Evolutionary conservation across 2,113 vertebrate species (phyloP), one percentile per base, ranked within the genome.

Genomic region (Salvelinus fontinalis): DNA sequence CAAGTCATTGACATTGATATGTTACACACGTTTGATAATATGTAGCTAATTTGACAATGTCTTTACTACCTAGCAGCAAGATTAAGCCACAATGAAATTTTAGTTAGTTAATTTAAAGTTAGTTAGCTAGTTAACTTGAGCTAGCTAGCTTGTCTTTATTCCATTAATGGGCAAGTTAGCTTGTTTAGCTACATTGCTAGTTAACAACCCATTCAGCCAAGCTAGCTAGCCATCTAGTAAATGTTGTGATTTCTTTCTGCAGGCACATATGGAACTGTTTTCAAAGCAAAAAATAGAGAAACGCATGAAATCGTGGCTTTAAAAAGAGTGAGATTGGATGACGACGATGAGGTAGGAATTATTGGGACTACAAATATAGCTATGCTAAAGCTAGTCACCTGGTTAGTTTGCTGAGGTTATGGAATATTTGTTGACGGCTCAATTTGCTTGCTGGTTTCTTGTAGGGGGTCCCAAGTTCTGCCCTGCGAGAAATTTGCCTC

Each of bases 261-360:
- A 99, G 97, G 97, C 13, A 99, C 97, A 1, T 99, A 98, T 22
- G 97, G 97, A 69, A 98, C 97, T 0, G 97, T 99, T 65, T 98
- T 98, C 87, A 99, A 99, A 86, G 97, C 97, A 70, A 99, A 99
- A 93, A 99, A 99, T 92, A 93, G 96, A 78, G 97, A 98, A 92
- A 98, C 96, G 0, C 97, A 98, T 83, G 97, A 99, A 90, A 99
- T 98, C 3, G 97, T 99, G 91, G 97, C 97, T 48, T 89, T 99
- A 82, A 99, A 99, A 82, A 90, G 97, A 44, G 97, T 98, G 78
- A 90, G 97, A 31, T 80, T 99, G 90, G 96, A 97, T 70, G 97
- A 98, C 11, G 97, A 97, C 3, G 97, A 98, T 24, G 97, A 98
- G 96, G 97, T 97, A 78, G 70, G 85, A 44, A 34, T 11, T 79